phyloP scores from a whole-genome alignment of 2,888 invertebrate genomes.

The Euclidia mi region DNA sequence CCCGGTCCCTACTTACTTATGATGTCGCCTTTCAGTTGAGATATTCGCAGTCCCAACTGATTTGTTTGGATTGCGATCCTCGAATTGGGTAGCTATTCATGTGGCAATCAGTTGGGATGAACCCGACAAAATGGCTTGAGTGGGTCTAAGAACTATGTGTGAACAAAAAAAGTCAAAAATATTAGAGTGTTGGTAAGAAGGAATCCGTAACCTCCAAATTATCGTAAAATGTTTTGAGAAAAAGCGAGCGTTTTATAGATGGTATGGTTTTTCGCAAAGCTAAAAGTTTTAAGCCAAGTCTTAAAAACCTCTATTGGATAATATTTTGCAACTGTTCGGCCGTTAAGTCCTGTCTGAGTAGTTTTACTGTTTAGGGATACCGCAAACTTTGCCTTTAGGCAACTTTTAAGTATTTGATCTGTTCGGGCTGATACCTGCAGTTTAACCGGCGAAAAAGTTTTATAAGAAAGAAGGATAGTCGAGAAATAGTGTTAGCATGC shows the following conservation, averaged over 20 bases:
- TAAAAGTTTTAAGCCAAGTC: no score
- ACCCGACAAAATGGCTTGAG: no score
- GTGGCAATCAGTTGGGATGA: background rate
- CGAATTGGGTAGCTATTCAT: background rate
- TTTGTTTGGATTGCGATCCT: background rate
- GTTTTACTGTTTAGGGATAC: background rate
- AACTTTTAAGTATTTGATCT: conserved; percentile 27
- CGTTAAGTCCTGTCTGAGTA: background rate
- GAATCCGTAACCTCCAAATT: no score
- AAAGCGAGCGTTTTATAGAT: no score
- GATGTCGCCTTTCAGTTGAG: no score
- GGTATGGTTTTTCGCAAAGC: no score
- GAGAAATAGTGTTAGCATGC: background rate
- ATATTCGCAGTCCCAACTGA: background rate
- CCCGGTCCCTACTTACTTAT: background rate
- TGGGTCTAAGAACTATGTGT: no score
- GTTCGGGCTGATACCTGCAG: conserved; percentile 3
- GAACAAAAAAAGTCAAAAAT: no score
- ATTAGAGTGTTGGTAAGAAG: no score
- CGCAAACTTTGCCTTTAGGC: conserved; percentile 28
- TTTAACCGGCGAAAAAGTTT: background rate
- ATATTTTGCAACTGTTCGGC: background rate
- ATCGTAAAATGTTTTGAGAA: no score
- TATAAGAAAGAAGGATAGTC: background rate
- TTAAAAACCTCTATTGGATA: background rate